Percentiles rank a stretch among this genome's conserved stretches.
Conservation (phyloP, 1,140 invertebrate genomes). For the Penaeus chinensis region DNA sequence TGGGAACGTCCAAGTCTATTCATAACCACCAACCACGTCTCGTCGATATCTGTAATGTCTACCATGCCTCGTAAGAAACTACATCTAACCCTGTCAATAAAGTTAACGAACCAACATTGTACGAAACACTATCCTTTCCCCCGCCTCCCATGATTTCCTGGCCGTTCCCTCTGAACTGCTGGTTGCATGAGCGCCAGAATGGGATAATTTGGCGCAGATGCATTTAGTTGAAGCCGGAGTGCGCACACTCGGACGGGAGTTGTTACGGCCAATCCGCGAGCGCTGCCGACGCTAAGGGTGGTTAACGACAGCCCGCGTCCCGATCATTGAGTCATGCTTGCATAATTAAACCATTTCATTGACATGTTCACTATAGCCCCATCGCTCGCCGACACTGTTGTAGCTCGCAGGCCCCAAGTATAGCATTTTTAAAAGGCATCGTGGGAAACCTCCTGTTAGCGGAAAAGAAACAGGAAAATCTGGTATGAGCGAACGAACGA, state of each 20-base stretch:
- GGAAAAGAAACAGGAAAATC: background rate
- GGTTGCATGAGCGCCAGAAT: slow-evolving; percentile 33
- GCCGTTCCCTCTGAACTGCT: background rate
- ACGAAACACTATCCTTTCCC: background rate
- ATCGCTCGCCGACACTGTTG: background rate
- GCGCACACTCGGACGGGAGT: slow-evolving; percentile 50
- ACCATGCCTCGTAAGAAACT: too few species aligned
- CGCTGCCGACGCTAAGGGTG: slow-evolving; percentile 48
- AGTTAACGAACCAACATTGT: too few species aligned
- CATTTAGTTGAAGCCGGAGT: slow-evolving; percentile 35
- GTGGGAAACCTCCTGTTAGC: background rate
- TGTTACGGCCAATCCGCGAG: slow-evolving; percentile 53
- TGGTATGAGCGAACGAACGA: slow-evolving; percentile 6
- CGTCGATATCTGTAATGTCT: background rate
- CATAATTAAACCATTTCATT: slow-evolving; percentile 22
- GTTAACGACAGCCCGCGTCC: slow-evolving; percentile 46
- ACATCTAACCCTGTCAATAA: too few species aligned
- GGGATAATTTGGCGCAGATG: slow-evolving; percentile 33
- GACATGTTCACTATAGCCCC: background rate
- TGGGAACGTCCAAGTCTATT: slow-evolving; percentile 29
- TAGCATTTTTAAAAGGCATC: background rate
- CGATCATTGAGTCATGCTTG: slow-evolving; percentile 16
- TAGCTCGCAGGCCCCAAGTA: background rate
- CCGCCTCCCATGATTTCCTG: background rate
- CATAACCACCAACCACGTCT: slow-evolving; percentile 41